phyloP scores from a whole-genome alignment of 2,888 invertebrate species.

The Ephialtes manifestator region DNA sequence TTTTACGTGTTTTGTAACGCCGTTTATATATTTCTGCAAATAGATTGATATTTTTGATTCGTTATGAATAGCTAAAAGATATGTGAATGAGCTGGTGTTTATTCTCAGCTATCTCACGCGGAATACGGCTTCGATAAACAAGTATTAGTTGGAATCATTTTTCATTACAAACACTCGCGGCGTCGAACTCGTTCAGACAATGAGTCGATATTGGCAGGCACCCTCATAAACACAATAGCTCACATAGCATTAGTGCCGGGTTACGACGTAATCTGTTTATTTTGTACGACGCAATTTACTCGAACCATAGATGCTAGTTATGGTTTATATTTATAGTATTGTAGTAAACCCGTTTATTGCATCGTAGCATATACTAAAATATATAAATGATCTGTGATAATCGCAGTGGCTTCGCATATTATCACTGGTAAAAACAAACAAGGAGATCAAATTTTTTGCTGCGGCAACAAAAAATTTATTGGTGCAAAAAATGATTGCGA shows the following conservation, averaged over 20 bases:
- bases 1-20: too few species aligned
- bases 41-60: too few species aligned
- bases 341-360: not conserved
- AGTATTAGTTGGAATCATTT: slow-evolving; percentile 21
- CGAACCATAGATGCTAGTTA: not conserved
- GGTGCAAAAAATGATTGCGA: too few species aligned
- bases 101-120: not conserved
- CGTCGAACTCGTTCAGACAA: slow-evolving; percentile 5
- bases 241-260: not conserved
- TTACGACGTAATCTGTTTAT: slow-evolving; percentile 44
- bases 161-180: slow-evolving; percentile 27
- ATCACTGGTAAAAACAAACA: too few species aligned
- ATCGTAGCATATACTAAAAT: not conserved
- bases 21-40: too few species aligned
- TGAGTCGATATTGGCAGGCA: slow-evolving; percentile 22
- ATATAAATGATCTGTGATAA: too few species aligned
- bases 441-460: too few species aligned
- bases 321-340: slow-evolving; percentile 1
- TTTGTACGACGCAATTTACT: slow-evolving; percentile 19
- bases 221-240: slow-evolving; percentile 31
- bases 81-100: too few species aligned
- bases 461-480: too few species aligned
- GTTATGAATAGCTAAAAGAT: too few species aligned
- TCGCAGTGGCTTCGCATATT: too few species aligned
- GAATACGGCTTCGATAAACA: not conserved